Base-by-base conservation (phyloP, 2,888 invertebrate genomes). In the Tigriopus californicus region DNA sequence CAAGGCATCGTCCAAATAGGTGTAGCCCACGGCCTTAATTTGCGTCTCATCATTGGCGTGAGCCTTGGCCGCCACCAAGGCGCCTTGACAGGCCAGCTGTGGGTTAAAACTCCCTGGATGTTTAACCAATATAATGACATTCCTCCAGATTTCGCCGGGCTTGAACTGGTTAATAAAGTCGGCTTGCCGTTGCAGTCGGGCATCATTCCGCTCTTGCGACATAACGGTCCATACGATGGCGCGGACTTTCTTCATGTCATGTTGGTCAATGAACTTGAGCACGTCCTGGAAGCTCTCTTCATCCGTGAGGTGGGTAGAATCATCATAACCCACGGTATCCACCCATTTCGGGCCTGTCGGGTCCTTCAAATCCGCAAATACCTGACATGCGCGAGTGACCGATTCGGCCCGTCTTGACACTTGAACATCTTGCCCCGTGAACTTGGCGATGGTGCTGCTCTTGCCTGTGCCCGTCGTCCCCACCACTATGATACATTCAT, bases 301-400 rank as follows among this genome's bases (percentile, higher is more conserved):
- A 22, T 54, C 54, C 40, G 47, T 15, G 40, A 24, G 24, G 2
- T 58, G 44, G n/a, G 41, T 33, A 2, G 22, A 13, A 18, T 58
- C 58, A 49, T 58, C 58, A 40, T 49, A 58, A 15, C 58, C 58
- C 13, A 58, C 58, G 11, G 58, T 48, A 49, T 58, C 58, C 10
- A 58, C 41, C 58, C 58, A 58, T n/a, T 41, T 33, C 11, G 55
- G 41, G 8, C 15, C 58, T n/a, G 22, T 1, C 12, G 40, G 6
- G 1, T 54, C 54, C 15, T 13, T 11, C 8, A 22, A 22, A 20
- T 24, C 22, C n/a, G 13, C 22, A 22, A 46, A 56, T n/a, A 56
- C 33, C 3, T 8, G 8, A 10, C 42, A 46, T 18, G n/a, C 20
- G 1, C 20, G 12, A 20, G 56, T 56, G 13, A 56, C 44, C n/a